These are phyloP conservation scores for Eutolmus rufibarbis DNA, from an alignment of 2,888 invertebrate species.

Conservation along the genomic window DNA sequence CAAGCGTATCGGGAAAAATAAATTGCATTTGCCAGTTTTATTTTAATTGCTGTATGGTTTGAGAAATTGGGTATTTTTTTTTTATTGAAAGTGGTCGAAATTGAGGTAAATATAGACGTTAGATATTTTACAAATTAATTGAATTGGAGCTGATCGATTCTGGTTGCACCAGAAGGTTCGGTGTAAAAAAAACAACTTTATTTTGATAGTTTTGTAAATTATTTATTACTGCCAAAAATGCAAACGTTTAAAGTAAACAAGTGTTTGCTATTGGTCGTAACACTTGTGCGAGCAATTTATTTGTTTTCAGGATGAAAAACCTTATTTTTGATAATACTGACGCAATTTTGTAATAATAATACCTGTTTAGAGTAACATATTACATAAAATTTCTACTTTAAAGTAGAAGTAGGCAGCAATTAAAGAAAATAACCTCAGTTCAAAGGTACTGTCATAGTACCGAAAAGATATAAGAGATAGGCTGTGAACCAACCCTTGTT, in stretches of 20 bases:
- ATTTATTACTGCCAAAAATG: neutral
- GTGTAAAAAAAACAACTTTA: neutral
- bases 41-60: neutral
- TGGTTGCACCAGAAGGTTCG: neutral
- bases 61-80: neutral
- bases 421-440: too few species aligned
- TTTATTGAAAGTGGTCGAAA: neutral
- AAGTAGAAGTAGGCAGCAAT: too few species aligned
- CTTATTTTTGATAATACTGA: too few species aligned
- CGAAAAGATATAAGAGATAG: too few species aligned
- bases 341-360: too few species aligned
- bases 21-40: neutral
- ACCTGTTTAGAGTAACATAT: too few species aligned
- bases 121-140: neutral
- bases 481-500: too few species aligned
- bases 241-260: neutral
- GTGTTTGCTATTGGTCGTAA: neutral
- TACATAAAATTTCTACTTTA: too few species aligned
- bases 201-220: neutral
- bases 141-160: neutral
- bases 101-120: neutral
- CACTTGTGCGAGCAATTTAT: neutral
- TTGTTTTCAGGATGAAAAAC: neutral
- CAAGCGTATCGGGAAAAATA: neutral
- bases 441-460: too few species aligned